Percentiles rank a stretch among this genome's conserved stretches.
Evolutionary conservation across 2,888 invertebrate species (phyloP).

Genomic region (Cheilosia pagana): DNA sequence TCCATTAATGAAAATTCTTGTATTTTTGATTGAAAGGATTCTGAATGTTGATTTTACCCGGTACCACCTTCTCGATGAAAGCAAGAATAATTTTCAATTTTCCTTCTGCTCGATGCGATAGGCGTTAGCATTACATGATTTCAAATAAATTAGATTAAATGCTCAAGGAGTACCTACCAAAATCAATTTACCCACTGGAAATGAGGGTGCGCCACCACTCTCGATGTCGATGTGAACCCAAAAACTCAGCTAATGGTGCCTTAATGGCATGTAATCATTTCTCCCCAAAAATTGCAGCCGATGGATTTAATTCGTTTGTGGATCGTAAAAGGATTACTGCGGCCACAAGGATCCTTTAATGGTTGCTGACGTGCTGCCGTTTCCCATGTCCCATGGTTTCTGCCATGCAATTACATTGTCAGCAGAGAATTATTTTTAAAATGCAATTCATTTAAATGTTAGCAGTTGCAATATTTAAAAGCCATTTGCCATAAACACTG

Average conservation of each 20-base stretch:
- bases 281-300: slow-evolving; percentile 35
- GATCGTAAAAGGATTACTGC: slow-evolving; percentile 44
- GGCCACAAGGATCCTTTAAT: slow-evolving; percentile 40
- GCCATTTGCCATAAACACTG: slow-evolving; percentile 57
- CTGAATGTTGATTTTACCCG: slow-evolving; percentile 68
- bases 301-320: slow-evolving; percentile 67
- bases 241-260: slow-evolving; percentile 62
- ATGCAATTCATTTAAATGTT: slow-evolving; percentile 34
- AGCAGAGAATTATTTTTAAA: slow-evolving; percentile 44
- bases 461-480: slow-evolving; percentile 66
- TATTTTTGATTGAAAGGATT: slow-evolving; percentile 46
- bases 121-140: slow-evolving; percentile 37
- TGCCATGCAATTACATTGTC: slow-evolving; percentile 49
- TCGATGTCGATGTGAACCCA: slow-evolving; percentile 34
- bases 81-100: slow-evolving; percentile 19
- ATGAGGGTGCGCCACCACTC: slow-evolving; percentile 39
- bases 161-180: slow-evolving; percentile 43
- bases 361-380: slow-evolving; percentile 49
- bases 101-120: neutral
- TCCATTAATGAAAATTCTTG: slow-evolving; percentile 50
- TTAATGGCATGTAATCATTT: slow-evolving; percentile 72
- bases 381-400: neutral
- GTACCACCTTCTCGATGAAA: slow-evolving; percentile 44
- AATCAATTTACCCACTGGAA: slow-evolving; percentile 62
- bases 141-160: slow-evolving; percentile 58